These are phyloP conservation scores for Pseudococcus longispinus DNA, from an alignment of 2,888 invertebrate species.

Conservation along the genomic window DNA sequence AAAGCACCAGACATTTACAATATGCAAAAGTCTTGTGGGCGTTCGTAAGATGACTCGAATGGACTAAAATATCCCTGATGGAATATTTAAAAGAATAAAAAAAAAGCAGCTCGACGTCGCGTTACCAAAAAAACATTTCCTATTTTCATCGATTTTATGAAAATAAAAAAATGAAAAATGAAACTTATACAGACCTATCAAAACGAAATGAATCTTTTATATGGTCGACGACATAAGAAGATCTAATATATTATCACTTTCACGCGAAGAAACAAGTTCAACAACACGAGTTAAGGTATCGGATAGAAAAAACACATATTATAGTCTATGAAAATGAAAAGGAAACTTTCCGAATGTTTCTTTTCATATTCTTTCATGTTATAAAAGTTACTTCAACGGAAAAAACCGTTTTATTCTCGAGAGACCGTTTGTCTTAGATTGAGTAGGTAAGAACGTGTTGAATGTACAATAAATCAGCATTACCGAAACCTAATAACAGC, in stretches of 20 bases:
- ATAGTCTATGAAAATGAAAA: slow-evolving; percentile 17
- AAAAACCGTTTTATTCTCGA: slow-evolving; percentile 36
- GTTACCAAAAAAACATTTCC: not conserved
- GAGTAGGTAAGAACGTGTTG: slow-evolving; percentile 33
- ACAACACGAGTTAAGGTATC: not conserved
- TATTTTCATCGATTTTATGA: not conserved
- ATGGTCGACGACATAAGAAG: slow-evolving; percentile 1
- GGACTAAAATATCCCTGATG: not conserved
- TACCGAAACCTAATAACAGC: slow-evolving; percentile 42
- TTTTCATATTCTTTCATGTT: slow-evolving; percentile 35
- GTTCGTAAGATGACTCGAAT: not conserved
- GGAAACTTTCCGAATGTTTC: not conserved
- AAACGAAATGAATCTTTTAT: not conserved
- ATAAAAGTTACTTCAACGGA: not conserved
- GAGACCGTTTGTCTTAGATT: slow-evolving; percentile 39
- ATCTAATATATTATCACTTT: slow-evolving; percentile 25
- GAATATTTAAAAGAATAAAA: not conserved
- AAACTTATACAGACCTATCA: not conserved
- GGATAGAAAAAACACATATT: not conserved
- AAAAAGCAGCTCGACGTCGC: not conserved
- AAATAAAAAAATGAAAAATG: not conserved
- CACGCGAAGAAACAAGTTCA: not conserved
- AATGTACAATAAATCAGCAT: slow-evolving; percentile 45
- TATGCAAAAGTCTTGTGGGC: not conserved
- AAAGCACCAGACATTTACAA: not conserved